Base-by-base conservation (phyloP, 2,797 vertebrate genomes). In the Buceros bicornis region DNA sequence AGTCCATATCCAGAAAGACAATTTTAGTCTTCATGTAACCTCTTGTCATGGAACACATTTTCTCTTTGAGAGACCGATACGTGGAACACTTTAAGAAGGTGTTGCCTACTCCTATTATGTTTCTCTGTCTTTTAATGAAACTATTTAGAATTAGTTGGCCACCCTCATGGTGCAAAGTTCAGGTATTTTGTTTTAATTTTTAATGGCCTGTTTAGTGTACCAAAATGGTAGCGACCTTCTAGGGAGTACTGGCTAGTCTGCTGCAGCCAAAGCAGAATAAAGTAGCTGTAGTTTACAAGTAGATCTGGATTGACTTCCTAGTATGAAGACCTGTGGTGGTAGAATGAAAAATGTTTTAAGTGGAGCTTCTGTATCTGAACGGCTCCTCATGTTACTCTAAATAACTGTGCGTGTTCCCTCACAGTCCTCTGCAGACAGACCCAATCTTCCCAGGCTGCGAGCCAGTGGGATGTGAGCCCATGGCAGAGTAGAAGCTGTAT, bases 1-100 rank as follows among this genome's bases (percentile, higher is more conserved):
- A 47, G 25, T 73, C 26, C 12, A 2, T 81, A 61, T 48, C 7
- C 73, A 47, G 21, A 57, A 81, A 43, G 26, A 60, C 51, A 0
- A 58, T 33, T 84, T 72, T 60, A 16, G 6, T 25, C 37, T 83
- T 74, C 26, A 26, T 13, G 10, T 33, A 51, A 56, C 31, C 5
- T 92, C 94, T 81, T 82, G n/a, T 56, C 16, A 35, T 48, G 47
- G 24, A 56, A 87, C 87, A 40, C 16, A 28, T 90, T 87, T 93
- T 82, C 18, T 29, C 3, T 51, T 65, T 62, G 80, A 54, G 47
- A 71, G 12, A 42, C 9, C 37, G 31, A 37, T 33, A 48, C 17
- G 3, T 37, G 45, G 26, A 77, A 33, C 5, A 15, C 33, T 71
- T 80, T 5, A 33, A 53, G 64, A 82, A 89, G 11, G 5, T 58